Evolutionary conservation across 2,888 invertebrate species (phyloP).

Genomic region (Drosophila neoperkinsi): DNA sequence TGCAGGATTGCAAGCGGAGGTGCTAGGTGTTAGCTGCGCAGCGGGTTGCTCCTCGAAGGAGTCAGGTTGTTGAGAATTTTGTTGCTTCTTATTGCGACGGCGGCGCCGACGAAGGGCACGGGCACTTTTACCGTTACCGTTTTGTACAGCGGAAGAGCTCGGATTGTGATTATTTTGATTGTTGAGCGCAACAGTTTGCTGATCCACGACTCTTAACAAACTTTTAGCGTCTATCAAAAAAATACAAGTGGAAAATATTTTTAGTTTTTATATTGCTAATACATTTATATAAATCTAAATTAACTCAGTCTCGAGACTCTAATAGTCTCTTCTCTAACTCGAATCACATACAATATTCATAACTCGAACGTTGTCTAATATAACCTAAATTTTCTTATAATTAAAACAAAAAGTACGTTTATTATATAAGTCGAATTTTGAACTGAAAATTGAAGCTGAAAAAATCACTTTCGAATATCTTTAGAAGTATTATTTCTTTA

Average conservation of each 20-base stretch:
- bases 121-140: conserved; percentile 69
- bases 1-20: conserved; percentile 43
- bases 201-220: conserved; percentile 76
- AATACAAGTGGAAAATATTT: not conserved
- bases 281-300: not conserved
- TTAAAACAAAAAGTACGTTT: not conserved
- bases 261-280: not conserved
- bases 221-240: conserved; percentile 47
- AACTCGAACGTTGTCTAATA: not conserved
- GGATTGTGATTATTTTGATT: conserved; percentile 61
- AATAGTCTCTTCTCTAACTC: not conserved
- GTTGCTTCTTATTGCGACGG: conserved; percentile 79
- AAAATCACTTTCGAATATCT: not conserved
- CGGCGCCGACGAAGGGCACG: conserved; percentile 81
- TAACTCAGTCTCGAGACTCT: not conserved
- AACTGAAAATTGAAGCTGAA: not conserved
- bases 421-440: not conserved
- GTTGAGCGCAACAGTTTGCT: conserved; percentile 69
- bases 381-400: not conserved
- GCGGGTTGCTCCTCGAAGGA: conserved; percentile 52
- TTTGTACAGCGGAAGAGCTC: conserved; percentile 57
- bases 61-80: conserved; percentile 73
- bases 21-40: conserved; percentile 71
- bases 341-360: not conserved
- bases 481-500: not conserved